These are phyloP conservation scores for Sigmodon hispidus DNA, from an alignment of 2,113 vertebrate species.

Conservation along the genomic window DNA sequence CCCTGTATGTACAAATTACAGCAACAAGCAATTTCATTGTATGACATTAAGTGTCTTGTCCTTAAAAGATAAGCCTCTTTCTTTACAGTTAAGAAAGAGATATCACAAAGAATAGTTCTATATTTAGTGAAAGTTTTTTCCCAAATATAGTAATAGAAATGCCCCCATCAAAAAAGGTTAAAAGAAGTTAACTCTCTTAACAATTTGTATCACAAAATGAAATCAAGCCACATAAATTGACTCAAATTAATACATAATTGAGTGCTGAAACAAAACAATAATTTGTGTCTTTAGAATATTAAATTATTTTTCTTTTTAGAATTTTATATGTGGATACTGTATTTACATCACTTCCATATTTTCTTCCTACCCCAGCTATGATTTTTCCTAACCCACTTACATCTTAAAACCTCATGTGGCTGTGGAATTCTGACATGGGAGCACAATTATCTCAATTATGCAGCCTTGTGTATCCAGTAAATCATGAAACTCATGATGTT, in stretches of 20 bases:
- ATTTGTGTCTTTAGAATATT: background rate
- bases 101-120: background rate
- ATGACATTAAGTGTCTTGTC: background rate
- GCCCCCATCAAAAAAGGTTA: background rate
- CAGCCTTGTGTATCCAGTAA: background rate
- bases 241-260: background rate
- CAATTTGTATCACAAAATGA: background rate
- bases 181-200: background rate
- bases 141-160: background rate
- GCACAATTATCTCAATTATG: background rate
- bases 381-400: background rate
- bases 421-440: background rate
- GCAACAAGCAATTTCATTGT: background rate
- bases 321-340: background rate
- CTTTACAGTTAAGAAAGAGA: background rate
- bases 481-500: background rate
- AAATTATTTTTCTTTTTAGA: background rate
- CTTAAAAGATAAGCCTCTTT: background rate
- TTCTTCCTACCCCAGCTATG: background rate
- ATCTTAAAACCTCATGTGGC: background rate
- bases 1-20: background rate
- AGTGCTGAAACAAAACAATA: background rate
- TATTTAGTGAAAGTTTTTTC: background rate
- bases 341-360: background rate
- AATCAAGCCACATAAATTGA: background rate